Evolutionary conservation across 2,888 invertebrate genomes (phyloP).

Genomic region (Rapana venosa): DNA sequence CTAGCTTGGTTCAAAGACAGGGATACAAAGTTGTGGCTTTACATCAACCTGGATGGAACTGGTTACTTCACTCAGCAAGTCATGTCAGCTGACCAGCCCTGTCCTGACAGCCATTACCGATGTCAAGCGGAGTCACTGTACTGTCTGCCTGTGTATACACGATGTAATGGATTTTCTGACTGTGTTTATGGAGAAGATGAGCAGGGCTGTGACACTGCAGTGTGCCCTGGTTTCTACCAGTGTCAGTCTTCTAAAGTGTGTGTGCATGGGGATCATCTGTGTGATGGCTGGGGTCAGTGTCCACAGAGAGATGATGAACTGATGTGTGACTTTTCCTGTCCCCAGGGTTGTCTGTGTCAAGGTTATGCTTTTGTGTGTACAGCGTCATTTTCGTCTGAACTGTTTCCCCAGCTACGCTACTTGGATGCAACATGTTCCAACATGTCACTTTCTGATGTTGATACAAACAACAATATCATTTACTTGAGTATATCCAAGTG

Average conservation of each 20-base stretch:
- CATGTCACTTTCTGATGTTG: not conserved
- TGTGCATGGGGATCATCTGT: slow-evolving; percentile 11
- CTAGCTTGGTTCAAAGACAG: not conserved
- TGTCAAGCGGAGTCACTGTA: not conserved
- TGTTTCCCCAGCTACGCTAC: not conserved
- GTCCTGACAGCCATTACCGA: not conserved
- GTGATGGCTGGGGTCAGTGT: slow-evolving; percentile 26
- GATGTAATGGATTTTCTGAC: slow-evolving; percentile 5
- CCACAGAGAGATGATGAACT: slow-evolving; percentile 16
- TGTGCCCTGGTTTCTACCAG: not conserved
- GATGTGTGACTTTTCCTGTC: not conserved
- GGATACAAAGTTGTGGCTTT: not conserved
- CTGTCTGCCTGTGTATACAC: slow-evolving; percentile 13
- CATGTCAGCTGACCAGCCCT: not conserved
- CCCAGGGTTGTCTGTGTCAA: not conserved
- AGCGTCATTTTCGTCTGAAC: not conserved
- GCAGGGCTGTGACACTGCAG: not conserved
- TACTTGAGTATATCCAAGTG: not conserved
- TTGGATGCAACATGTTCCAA: not conserved
- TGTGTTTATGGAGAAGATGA: slow-evolving; percentile 16
- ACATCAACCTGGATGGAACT: not conserved
- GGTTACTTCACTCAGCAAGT: slow-evolving; percentile 10
- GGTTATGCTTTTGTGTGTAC: not conserved
- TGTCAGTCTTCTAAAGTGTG: not conserved
- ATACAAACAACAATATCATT: not conserved